Evolutionary conservation across 2,888 invertebrate species (phyloP).

Genomic region (Philonicus albiceps): DNA sequence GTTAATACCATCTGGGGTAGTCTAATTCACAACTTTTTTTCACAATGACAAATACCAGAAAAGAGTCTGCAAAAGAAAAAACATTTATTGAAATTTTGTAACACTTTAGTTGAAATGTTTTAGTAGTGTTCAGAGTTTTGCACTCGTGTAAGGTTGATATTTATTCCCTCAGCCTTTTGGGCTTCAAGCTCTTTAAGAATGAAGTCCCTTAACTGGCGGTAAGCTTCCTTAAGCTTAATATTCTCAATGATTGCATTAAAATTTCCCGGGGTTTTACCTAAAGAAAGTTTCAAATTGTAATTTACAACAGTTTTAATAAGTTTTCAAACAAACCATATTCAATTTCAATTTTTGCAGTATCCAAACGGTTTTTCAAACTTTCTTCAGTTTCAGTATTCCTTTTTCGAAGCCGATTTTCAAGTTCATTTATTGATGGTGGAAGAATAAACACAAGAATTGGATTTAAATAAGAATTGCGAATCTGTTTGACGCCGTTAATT

Average conservation of each 20-base stretch:
- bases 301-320: neutral
- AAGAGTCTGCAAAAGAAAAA: neutral
- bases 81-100: neutral
- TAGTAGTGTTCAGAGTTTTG: neutral
- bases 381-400: conserved; percentile 94
- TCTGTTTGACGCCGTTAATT: conserved; percentile 90
- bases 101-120: neutral
- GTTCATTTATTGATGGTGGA: conserved; percentile 83
- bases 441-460: conserved; percentile 89
- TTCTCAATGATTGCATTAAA: conserved; percentile 86
- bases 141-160: neutral
- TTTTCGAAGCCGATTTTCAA: conserved; percentile 76
- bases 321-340: conserved; percentile 73
- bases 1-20: neutral
- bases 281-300: conserved; percentile 44
- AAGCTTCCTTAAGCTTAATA: conserved; percentile 82
- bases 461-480: conserved; percentile 82
- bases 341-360: conserved; percentile 81
- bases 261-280: conserved; percentile 73
- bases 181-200: conserved; percentile 69
- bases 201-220: conserved; percentile 75
- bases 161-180: conserved; percentile 64
- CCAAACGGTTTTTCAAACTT: conserved; percentile 78
- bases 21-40: neutral
- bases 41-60: neutral